Percentiles rank a stretch among this genome's conserved stretches.
Conservation (phyloP, 2,113 vertebrate species). For the Arothron firmamentum region DNA sequence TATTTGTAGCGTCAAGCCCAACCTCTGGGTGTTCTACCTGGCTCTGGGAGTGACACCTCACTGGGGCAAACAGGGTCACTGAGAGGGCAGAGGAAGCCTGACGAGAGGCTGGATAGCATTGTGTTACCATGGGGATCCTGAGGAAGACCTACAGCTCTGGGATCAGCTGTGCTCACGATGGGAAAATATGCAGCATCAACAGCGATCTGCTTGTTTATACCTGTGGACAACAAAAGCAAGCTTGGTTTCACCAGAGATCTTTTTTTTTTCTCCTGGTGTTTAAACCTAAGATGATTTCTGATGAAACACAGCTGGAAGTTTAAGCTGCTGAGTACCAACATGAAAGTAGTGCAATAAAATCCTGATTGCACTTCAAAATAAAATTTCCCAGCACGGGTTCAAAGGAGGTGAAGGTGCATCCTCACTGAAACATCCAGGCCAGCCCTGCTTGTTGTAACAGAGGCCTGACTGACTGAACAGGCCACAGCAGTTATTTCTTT, state of each 20-base stretch:
- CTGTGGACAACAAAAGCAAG: slow-evolving; percentile 51
- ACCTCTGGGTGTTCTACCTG: slow-evolving; percentile 64
- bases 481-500: slow-evolving; percentile 24
- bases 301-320: background rate
- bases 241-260: too few species aligned
- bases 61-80: slow-evolving; percentile 5
- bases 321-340: slow-evolving; percentile 12
- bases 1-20: too few species aligned
- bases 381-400: too few species aligned
- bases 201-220: slow-evolving; percentile 83
- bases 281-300: too few species aligned
- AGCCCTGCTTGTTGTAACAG: too few species aligned
- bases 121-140: slow-evolving; percentile 68
- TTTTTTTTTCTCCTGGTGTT: too few species aligned
- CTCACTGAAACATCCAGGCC: too few species aligned
- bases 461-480: too few species aligned
- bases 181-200: slow-evolving; percentile 82
- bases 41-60: slow-evolving; percentile 36
- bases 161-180: slow-evolving; percentile 67
- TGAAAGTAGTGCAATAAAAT: background rate
- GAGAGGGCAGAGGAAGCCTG: slow-evolving; percentile 67
- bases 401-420: too few species aligned
- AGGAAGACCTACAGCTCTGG: slow-evolving; percentile 60
- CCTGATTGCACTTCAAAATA: background rate
- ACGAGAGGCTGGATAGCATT: slow-evolving; percentile 65